Evolutionary conservation across 2,888 invertebrate genomes (phyloP), one percentile per base, ranked within the genome.

Genomic region (Meganola albula): DNA sequence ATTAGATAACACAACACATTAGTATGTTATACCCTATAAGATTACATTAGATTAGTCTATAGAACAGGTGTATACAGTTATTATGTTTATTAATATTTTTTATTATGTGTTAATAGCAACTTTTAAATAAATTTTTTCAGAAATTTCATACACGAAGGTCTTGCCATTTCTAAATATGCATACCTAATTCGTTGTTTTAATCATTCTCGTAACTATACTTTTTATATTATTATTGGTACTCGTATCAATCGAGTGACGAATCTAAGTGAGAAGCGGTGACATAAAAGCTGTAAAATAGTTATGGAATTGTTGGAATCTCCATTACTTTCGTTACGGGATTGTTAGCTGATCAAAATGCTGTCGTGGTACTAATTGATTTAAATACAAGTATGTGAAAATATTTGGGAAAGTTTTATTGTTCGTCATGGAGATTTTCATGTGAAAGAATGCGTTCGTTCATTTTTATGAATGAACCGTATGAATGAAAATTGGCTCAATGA

Each of bases 401-500:
- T 47, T 44, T 35, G 51, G 25, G 53, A 53, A 53, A 53, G 53
- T 51, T 51, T 40, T 37, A 49, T 12, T 42, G 33, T 48, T 44
- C 35, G 53, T 49, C 40, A 53, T 37, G 53, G 42, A n/a, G 25
- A 34, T 23, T 26, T 21, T 38, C 24, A 43, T 39, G 41, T 44
- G 39, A 44, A 43, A 40, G 37, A 51, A 53, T 48, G 33, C 36
- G 34, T 47, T 35, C 40, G 35, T 48, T 51, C 43, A 44, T 30
- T 48, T 51, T 55, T 49, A 46, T 56, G 55, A 56, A 56, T 56
- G 55, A 47, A 56, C 40, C 32, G 33, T 49, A 44, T 33, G 20
- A 20, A 20, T 20, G 20, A n/a, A n/a, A n/a, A 40, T 44, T 44
- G 40, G 44, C 44, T 49, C 34, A 49, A 47, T 49, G 40, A 47